Conservation (phyloP, 2,888 invertebrate species). For the Clivina fossor region DNA sequence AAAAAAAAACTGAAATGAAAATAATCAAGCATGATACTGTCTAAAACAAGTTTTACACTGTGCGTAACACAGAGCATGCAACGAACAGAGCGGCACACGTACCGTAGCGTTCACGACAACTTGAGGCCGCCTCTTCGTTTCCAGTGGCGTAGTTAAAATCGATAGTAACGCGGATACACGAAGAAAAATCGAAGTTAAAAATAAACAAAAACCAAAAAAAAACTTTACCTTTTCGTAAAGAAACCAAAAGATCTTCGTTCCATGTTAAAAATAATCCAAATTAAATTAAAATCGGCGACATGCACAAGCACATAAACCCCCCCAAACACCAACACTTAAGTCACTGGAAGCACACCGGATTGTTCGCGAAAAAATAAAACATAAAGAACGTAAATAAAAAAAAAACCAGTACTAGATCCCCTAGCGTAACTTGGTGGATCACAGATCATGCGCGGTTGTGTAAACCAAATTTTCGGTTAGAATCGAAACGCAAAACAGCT, state of each 20-base stretch:
- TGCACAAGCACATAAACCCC: slow-evolving; percentile 41
- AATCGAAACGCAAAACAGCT: slow-evolving; percentile 19
- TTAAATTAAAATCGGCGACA: slow-evolving; percentile 60
- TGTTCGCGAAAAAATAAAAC: no score
- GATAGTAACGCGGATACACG: slow-evolving; percentile 1
- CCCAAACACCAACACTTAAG: slow-evolving; percentile 9
- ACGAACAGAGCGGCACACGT: slow-evolving; percentile 20
- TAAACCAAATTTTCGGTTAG: slow-evolving; percentile 17
- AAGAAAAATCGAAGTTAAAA: slow-evolving; percentile 38
- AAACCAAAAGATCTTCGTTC: slow-evolving; percentile 79
- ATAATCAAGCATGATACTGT: no score
- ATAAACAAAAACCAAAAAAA: slow-evolving; percentile 58
- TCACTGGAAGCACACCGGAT: no score
- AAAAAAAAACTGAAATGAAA: no score
- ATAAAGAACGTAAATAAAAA: slow-evolving; percentile 19
- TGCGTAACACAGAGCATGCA: slow-evolving; percentile 15
- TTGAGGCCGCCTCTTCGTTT: slow-evolving; percentile 8
- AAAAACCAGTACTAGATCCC: no score
- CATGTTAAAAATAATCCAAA: slow-evolving; percentile 68
- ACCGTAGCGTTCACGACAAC: no score
- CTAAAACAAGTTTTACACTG: no score
- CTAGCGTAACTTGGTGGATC: no score
- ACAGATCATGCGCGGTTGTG: slow-evolving; percentile 20
- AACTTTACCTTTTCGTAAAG: slow-evolving; percentile 79
- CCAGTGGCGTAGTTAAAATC: neutral